Conservation (phyloP, 2,797 vertebrate genomes). For the Leuciscus waleckii region DNA sequence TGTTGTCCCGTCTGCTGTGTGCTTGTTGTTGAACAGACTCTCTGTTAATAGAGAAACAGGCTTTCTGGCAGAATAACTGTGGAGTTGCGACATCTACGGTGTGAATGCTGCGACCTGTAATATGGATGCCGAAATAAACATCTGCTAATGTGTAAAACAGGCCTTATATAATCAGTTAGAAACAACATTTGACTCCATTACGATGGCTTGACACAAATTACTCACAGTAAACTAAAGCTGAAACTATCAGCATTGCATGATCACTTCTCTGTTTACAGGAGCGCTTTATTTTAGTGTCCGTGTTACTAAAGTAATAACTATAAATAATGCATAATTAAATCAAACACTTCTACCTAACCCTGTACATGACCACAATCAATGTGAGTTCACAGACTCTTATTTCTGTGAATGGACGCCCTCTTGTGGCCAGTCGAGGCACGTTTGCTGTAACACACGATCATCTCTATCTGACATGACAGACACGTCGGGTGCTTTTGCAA, state of each 20-base stretch:
- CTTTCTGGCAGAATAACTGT: background rate
- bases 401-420: conserved; percentile 54
- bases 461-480: background rate
- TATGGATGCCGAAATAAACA: background rate
- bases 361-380: background rate
- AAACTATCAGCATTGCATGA: background rate
- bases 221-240: background rate
- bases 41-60: background rate
- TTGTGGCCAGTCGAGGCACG: conserved; percentile 43
- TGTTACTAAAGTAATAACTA: background rate
- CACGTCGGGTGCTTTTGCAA: background rate
- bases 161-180: background rate
- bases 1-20: background rate
- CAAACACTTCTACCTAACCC: background rate
- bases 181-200: background rate
- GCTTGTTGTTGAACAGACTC: background rate
- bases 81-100: background rate
- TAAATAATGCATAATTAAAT: background rate
- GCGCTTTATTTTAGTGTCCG: too few relatives aligned
- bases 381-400: background rate
- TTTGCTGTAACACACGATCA: background rate
- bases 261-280: background rate
- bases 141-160: conserved; percentile 11
- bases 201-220: background rate
- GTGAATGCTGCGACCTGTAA: background rate